Conservation (phyloP, 1,140 invertebrate genomes). For the Sycobia sp. region DNA sequence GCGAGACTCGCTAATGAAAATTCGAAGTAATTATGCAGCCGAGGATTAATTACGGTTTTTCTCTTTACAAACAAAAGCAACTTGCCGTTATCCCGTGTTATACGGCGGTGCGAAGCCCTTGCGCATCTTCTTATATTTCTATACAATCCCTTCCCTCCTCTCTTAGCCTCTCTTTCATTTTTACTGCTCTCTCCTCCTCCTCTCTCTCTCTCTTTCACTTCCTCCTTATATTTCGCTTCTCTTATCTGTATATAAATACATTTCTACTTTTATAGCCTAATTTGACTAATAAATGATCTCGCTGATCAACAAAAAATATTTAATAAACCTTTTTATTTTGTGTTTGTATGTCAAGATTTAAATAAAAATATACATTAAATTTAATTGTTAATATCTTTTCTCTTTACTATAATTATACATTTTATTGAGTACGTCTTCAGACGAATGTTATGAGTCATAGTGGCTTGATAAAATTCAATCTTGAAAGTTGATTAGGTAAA, state of each 20-base stretch:
- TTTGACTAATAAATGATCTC: slow-evolving; percentile 12
- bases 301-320: slow-evolving; percentile 16
- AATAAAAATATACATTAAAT: slow-evolving; percentile 8
- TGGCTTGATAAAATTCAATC: too few relatives aligned
- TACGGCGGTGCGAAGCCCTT: not conserved
- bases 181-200: too few relatives aligned
- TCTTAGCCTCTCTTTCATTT: not conserved
- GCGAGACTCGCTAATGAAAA: slow-evolving; percentile 26
- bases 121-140: slow-evolving; percentile 2
- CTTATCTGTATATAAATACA: not conserved
- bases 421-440: too few relatives aligned
- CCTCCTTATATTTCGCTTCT: too few relatives aligned
- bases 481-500: too few relatives aligned
- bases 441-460: too few relatives aligned
- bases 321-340: slow-evolving; percentile 9
- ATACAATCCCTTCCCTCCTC: not conserved
- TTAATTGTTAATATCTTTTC: slow-evolving; percentile 3
- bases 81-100: not conserved
- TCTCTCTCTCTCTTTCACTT: too few relatives aligned
- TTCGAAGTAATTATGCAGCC: slow-evolving; percentile 25
- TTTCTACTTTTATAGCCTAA: not conserved
- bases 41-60: slow-evolving; percentile 26
- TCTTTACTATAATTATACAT: too few relatives aligned
- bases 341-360: not conserved
- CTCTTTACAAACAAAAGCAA: slow-evolving; percentile 16